Evolutionary conservation across 2,797 vertebrate species (phyloP), one percentile per base, ranked within the genome.

Genomic region (Phyllotis vaccarum): DNA sequence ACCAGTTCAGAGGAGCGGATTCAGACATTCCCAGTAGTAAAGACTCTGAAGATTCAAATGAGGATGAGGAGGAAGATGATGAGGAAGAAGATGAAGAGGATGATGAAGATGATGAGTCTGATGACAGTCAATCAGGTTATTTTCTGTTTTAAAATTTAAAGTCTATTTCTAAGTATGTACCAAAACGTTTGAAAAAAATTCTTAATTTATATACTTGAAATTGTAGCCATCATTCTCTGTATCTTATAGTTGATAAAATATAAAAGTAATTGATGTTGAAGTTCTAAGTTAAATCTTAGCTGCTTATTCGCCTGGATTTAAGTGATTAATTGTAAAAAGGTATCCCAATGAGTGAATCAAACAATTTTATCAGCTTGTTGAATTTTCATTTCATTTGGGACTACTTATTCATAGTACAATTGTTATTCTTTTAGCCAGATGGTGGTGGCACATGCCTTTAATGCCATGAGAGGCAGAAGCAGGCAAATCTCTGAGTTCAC

Each of bases 71-170:
- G 0, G 99, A 99, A 0, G 99, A 99, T 1, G 99, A 99, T 3
- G 99, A 99, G 12, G 99, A 99, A 3, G 99, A 99, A 14, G 99
- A 99, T 46, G 99, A 99, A 49, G 99, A 99, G 0, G 99, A 99
- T 85, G 99, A 99, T 87, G 99, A 99, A 90, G 99, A 99, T 96
- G 98, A 99, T 89, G 99, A 99, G 98, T 99, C 99, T 96, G 99
- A 99, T 97, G 99, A 99, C 97, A 99, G 99, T 97, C 98, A 99
- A 97, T 99, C 99, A 99, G 99, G 99, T 99, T 85, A 95, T 96
- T 98, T 97, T 98, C 98, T 94, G 82, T 98, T 92, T 97, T 98
- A 97, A 98, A 96, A 64, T 97, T 96, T 92, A 91, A 98, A 91
- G 6, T 64, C 93, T 81, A n/a, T 95, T 56, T 94, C 31, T 96